Conservation (phyloP, 2,797 vertebrate species). For the Malurus leucopterus region DNA sequence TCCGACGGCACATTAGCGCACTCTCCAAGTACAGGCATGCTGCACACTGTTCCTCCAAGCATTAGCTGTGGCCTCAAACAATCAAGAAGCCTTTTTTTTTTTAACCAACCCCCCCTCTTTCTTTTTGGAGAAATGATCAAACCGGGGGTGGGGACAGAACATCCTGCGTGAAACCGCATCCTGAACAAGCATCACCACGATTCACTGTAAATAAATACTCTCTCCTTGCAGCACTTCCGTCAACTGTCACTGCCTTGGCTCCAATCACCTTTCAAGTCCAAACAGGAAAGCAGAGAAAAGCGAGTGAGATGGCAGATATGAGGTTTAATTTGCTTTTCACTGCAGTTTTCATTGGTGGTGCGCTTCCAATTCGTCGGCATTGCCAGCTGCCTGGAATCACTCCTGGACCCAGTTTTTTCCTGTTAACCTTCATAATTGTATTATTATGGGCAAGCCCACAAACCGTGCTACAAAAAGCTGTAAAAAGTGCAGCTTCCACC, state of each 20-base stretch:
- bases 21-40: conserved; percentile 77
- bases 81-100: conserved; percentile 60
- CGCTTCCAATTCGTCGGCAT: conserved; percentile 81
- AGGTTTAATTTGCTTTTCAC: conserved; percentile 92
- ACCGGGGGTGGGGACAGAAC: conserved; percentile 83
- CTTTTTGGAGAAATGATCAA: conserved; percentile 83
- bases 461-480: conserved; percentile 61
- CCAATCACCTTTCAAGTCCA: conserved; percentile 98
- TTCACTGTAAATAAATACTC: conserved; percentile 99
- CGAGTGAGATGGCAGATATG: conserved; percentile 91
- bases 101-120: not conserved
- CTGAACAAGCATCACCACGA: conserved; percentile 93
- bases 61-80: conserved; percentile 63
- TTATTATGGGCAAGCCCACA: conserved; percentile 75
- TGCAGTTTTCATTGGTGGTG: conserved; percentile 85
- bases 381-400: conserved; percentile 86
- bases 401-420: conserved; percentile 88
- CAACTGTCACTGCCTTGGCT: conserved; percentile 95
- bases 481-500: conserved; percentile 62
- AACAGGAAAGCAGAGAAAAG: conserved; percentile 96
- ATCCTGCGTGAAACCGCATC: conserved; percentile 98
- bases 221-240: conserved; percentile 91
- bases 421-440: conserved; percentile 89
- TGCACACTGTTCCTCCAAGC: conserved; percentile 73
- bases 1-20: conserved; percentile 50